phyloP scores from a whole-genome alignment of 2,888 invertebrate genomes.

The Seira musarum region DNA sequence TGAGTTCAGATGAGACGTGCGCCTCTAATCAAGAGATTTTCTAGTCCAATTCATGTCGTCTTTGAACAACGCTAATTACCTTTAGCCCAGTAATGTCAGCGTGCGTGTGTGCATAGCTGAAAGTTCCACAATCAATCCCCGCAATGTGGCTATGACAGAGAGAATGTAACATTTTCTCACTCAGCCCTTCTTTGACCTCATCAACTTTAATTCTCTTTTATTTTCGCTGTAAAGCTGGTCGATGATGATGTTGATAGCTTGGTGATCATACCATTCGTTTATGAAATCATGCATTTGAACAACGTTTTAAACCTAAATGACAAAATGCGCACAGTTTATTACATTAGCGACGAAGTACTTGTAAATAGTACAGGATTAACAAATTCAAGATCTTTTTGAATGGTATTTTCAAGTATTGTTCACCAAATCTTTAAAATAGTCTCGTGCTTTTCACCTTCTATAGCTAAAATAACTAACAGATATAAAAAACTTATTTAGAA shows the following conservation, averaged over 20 bases:
- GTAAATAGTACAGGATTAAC: no score
- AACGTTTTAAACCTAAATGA: no score
- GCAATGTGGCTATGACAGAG: no score
- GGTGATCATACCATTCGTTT: not conserved
- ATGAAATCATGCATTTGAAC: not conserved
- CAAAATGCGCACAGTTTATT: no score
- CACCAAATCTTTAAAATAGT: no score
- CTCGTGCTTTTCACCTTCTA: no score
- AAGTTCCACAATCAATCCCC: no score
- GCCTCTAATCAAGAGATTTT: conserved; percentile 9
- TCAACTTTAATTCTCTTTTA: not conserved
- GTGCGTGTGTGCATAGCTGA: not conserved
- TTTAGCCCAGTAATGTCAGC: not conserved
- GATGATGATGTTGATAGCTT: not conserved
- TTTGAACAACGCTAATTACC: conserved; percentile 7
- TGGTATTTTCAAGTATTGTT: no score
- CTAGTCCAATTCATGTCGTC: not conserved
- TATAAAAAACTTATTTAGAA: no score
- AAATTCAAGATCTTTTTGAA: no score
- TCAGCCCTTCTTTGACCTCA: conserved; percentile 2
- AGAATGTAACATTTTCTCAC: not conserved
- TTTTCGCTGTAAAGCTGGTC: not conserved
- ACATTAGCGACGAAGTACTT: no score
- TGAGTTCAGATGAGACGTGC: not conserved
- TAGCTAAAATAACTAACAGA: no score